Conservation (phyloP, 2,888 invertebrate species). For the Microctonus aethiopoides region DNA sequence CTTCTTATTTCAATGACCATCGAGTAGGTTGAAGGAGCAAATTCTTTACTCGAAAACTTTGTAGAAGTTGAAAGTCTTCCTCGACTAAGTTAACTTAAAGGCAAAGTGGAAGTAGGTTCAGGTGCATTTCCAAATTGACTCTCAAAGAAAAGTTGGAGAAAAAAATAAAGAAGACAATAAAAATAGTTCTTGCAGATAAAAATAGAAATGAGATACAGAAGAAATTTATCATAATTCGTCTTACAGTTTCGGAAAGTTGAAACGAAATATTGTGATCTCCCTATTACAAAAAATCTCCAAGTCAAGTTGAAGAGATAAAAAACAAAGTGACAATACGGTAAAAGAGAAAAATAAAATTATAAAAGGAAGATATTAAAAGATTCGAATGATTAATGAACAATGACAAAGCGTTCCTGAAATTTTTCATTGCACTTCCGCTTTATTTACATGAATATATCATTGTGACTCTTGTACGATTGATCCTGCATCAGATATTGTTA, state of each 20-base stretch:
- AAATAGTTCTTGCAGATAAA: neutral
- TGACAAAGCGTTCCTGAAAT: conserved; percentile 21
- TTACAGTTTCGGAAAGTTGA: neutral
- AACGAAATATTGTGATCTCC: conserved; percentile 22
- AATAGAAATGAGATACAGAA: neutral
- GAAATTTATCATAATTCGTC: neutral
- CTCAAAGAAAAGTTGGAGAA: neutral
- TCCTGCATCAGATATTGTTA: neutral
- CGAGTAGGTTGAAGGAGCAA: neutral
- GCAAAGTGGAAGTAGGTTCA: neutral
- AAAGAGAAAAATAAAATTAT: neutral
- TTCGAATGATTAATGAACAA: neutral
- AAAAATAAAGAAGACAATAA: neutral
- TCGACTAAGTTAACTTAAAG: neutral
- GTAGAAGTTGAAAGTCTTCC: neutral
- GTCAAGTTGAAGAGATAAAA: neutral
- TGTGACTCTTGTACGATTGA: neutral
- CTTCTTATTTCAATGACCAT: neutral
- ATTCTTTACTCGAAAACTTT: neutral
- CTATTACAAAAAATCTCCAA: too few species aligned
- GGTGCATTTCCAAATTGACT: neutral
- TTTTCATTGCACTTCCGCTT: conserved; percentile 24
- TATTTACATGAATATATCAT: conserved; percentile 12
- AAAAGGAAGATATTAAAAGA: neutral
- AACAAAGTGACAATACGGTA: neutral